These are phyloP conservation scores for Orthosia gothica DNA, from an alignment of 2,888 invertebrate genomes.

Conservation along the genomic window DNA sequence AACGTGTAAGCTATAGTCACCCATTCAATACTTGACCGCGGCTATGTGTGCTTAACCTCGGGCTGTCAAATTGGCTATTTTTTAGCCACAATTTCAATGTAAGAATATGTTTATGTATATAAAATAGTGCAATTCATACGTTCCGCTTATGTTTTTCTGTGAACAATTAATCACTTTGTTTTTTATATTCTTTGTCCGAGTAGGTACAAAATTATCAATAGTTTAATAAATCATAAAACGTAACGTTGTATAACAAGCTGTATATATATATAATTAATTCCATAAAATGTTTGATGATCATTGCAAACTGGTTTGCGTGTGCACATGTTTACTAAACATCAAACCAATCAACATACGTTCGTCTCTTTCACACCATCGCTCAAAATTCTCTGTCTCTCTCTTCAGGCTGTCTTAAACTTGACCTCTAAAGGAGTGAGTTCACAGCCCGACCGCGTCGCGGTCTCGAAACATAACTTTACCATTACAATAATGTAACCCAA, in stretches of 20 bases:
- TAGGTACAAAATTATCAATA: neutral
- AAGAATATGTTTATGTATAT: conserved; percentile 6
- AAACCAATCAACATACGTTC: conserved; percentile 61
- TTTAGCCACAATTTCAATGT: neutral
- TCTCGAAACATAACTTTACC: too few relatives aligned
- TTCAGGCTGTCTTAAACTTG: conserved; percentile 84
- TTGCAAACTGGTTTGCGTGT: conserved; percentile 81
- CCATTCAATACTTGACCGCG: neutral
- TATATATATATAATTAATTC: conserved; percentile 61
- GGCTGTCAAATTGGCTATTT: neutral
- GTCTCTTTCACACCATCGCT: conserved; percentile 68
- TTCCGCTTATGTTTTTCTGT: conserved; percentile 11
- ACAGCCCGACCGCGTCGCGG: too few relatives aligned
- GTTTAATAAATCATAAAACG: conserved; percentile 12
- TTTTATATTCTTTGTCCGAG: neutral
- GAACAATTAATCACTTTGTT: neutral
- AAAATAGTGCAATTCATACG: conserved; percentile 11
- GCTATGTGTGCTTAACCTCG: conserved; percentile 14
- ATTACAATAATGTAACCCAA: too few relatives aligned
- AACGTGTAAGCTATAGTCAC: neutral
- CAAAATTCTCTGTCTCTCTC: conserved; percentile 68
- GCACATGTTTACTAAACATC: conserved; percentile 64
- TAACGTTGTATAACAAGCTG: conserved; percentile 33
- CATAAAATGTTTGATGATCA: conserved; percentile 75
- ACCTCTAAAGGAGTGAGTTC: conserved; percentile 72